Evolutionary conservation across 2,797 vertebrate genomes (phyloP).

Genomic region (Xenops minutus): DNA sequence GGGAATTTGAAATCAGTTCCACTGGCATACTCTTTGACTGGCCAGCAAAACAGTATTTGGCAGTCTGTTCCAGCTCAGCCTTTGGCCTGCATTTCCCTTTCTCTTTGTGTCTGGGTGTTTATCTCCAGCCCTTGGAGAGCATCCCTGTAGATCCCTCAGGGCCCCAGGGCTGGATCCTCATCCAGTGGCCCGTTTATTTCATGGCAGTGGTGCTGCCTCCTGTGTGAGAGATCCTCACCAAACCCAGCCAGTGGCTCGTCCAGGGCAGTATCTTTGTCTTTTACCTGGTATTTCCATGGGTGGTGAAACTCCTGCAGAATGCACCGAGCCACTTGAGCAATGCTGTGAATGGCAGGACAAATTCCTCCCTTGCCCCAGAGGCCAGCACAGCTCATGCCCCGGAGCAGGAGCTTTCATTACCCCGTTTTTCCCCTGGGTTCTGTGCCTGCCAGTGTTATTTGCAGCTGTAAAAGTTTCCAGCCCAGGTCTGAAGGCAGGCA

Average conservation of each 20-base stretch:
- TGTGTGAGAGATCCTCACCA: background rate
- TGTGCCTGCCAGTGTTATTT: conserved; percentile 17
- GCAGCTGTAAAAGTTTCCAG: conserved; percentile 39
- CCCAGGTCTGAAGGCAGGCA: background rate
- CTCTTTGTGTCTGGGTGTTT: background rate
- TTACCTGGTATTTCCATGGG: background rate
- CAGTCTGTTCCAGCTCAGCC: background rate
- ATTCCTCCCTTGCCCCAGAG: conserved; percentile 27
- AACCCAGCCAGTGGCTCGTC: background rate
- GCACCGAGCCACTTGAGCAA: conserved; percentile 17
- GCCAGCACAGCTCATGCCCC: conserved; percentile 5
- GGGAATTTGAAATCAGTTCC: background rate
- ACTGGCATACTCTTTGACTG: background rate
- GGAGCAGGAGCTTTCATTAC: conserved; percentile 18
- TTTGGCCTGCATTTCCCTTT: background rate
- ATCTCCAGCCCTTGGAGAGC: background rate
- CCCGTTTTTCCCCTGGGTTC: background rate
- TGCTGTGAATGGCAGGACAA: background rate
- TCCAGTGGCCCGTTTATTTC: background rate
- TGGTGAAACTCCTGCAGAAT: conserved; percentile 29
- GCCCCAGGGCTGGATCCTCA: background rate
- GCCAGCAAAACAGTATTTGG: background rate
- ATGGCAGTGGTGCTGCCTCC: background rate
- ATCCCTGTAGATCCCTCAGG: background rate
- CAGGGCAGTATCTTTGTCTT: background rate